These are phyloP conservation scores for Morpho helenor DNA, from an alignment of 2,888 invertebrate species.

Conservation along the genomic window DNA sequence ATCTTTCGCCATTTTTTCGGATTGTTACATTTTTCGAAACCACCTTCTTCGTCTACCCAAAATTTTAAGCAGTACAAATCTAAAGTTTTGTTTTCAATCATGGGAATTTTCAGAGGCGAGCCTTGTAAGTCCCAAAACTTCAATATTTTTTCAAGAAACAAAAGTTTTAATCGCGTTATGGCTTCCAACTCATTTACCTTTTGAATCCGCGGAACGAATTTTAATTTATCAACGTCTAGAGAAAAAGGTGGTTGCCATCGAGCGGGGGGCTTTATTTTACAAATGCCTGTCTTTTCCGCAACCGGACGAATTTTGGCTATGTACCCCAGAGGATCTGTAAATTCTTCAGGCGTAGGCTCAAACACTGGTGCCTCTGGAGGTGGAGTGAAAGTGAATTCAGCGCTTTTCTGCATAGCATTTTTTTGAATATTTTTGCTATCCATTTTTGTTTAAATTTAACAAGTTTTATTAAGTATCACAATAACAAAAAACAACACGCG, in stretches of 20 bases:
- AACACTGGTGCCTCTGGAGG: constrained; percentile 85
- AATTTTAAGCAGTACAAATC: constrained; percentile 84
- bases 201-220: constrained; percentile 75
- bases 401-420: constrained; percentile 75
- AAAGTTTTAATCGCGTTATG: constrained; percentile 84
- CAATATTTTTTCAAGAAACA: constrained; percentile 85
- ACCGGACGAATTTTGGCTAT: constrained; percentile 86
- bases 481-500: constrained; percentile 12
- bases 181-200: constrained; percentile 81
- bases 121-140: constrained; percentile 88
- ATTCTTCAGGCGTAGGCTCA: constrained; percentile 85
- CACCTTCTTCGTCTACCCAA: constrained; percentile 78
- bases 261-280: constrained; percentile 87
- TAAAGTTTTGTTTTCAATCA: constrained; percentile 84
- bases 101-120: constrained; percentile 81
- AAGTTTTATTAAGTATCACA: constrained; percentile 17
- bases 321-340: constrained; percentile 85
- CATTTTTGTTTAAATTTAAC: constrained; percentile 41
- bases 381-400: constrained; percentile 72
- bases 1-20: constrained; percentile 85
- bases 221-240: constrained; percentile 83
- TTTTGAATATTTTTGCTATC: constrained; percentile 73
- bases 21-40: constrained; percentile 78
- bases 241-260: constrained; percentile 90
- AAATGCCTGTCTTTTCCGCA: constrained; percentile 86